Evolutionary conservation across 2,888 invertebrate genomes (phyloP), one percentile per base, ranked within the genome.

Genomic region (Endotricha flammealis): DNA sequence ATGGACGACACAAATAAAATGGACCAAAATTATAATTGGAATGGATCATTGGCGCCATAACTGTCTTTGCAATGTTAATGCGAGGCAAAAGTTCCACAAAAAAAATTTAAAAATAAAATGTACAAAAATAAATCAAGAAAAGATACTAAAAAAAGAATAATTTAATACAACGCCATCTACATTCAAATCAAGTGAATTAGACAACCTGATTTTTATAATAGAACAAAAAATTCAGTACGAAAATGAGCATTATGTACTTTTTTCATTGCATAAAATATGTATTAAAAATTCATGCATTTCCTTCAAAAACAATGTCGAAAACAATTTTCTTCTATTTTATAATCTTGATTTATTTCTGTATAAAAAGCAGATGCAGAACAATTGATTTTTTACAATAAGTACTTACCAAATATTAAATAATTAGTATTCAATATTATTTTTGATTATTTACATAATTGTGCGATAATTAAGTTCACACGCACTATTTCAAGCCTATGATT

Each of bases 61-160:
- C 67, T 68, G 69, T 63, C 64, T 59, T 55, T 51, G 44, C 39
- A 48, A 53, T 53, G 51, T 42, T 50, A 66, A 54, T 66, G 78
- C 78, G 80, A 81, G 81, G 80, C 64, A 55, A 61, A 55, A 49
- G 71, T 76, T 75, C 78, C 78, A 57, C 50, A 53, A 44, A 46
- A 39, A 40, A 22, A 25, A 39, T 38, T 42, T 43, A 41, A 44
- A 46, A 46, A 49, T 45, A 50, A 41, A 46, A 42, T 48, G 28
- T 42, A 35, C 29, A 38, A 8, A 11, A 27, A 27, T 11, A 12
- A 27, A 11, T 27, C 12, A 27, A 11, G 12, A 12, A 27, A 7
- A 27, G 1, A 27, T 27, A 12, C 27, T 16, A 4, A 16, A n/a
- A n/a, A n/a, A n/a, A n/a, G n/a, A n/a, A n/a, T n/a, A n/a, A n/a